Base-by-base conservation (phyloP, 92 coral and sea anemone genomes). In the Zoanthus gigantus region DNA sequence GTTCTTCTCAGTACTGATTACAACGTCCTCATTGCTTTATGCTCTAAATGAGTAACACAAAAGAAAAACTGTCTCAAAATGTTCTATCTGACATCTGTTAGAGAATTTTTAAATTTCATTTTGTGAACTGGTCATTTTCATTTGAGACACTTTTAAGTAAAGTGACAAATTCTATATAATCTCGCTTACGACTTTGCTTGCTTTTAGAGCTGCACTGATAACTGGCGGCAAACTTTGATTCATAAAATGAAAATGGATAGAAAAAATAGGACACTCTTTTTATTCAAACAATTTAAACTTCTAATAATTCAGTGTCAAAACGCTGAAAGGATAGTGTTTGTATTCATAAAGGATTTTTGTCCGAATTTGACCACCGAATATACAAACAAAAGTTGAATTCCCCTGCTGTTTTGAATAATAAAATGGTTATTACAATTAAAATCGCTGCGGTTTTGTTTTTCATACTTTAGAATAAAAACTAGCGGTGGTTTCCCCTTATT, bases 191-290 rank as follows among this genome's bases (percentile, higher is more conserved):
- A 37, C 42, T 37, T 37, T 37, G 42, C 42, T 37, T 37, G 60
- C 63, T 81, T 79, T 81, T 29, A 66, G 18, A 67, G 63, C 46
- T 15, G 14, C 23, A 66, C 58, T 63, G 29, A 46, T 45, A 66
- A 65, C 61, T 66, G 61, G 85, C 85, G 85, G 85, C 85, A 71
- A 44, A 66, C 85, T 81, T 81, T 81, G 85, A 81, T 66, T 67
- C 47, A 81, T 67, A 66, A 81, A 47, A 47, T 46, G 12, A 28
- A 79, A 66, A 81, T 67, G 29, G 11, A 42, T 45, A 81, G 18
- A 2, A 81, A 66, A 81, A 81, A 58, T 44, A 66, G 46, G 23
- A 15, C 46, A 17, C 11, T 79, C 42, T 81, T 34, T 50, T 68
- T 50, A 81, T 8, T 81, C 63, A 45, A 42, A 66, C 85, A 81